Conservation (phyloP, 2,888 invertebrate genomes). For the Malthinus flaveolus region DNA sequence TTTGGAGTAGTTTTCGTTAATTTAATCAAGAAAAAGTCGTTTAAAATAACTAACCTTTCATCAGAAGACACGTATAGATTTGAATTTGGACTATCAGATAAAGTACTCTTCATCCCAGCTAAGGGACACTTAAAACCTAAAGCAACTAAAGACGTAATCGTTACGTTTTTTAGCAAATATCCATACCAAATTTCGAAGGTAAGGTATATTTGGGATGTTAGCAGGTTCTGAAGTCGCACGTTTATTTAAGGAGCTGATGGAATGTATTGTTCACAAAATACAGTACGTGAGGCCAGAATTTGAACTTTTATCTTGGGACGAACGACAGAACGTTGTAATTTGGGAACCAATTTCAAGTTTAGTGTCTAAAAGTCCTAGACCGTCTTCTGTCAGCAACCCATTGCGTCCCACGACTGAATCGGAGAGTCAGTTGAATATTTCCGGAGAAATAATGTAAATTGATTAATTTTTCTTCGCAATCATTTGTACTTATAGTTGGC, state of each 20-base stretch:
- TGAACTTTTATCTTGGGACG: constrained; percentile 51
- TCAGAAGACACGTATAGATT: constrained; percentile 48
- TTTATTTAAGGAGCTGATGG: constrained; percentile 38
- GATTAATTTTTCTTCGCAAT: too few relatives aligned
- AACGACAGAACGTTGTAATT: constrained; percentile 49
- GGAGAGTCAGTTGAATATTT: too few relatives aligned
- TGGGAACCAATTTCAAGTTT: constrained; percentile 38
- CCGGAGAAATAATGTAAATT: too few relatives aligned
- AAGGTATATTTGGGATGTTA: constrained; percentile 4
- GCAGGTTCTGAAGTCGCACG: not conserved
- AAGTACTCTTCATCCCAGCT: constrained; percentile 56
- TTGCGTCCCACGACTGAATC: too few relatives aligned
- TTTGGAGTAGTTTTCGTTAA: constrained; percentile 51
- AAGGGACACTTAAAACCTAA: constrained; percentile 54
- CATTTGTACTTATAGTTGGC: too few relatives aligned
- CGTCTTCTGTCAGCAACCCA: too few relatives aligned
- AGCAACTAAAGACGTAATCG: constrained; percentile 57
- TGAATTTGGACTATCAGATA: constrained; percentile 45
- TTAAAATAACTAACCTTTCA: constrained; percentile 54
- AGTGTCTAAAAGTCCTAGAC: constrained; percentile 6
- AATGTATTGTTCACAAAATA: constrained; percentile 41
- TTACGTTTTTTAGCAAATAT: constrained; percentile 56
- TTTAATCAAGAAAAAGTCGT: constrained; percentile 48
- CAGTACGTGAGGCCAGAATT: constrained; percentile 37
- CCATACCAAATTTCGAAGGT: constrained; percentile 49